Conservation (phyloP, 1,140 invertebrate species). For the Nebria ingens region DNA sequence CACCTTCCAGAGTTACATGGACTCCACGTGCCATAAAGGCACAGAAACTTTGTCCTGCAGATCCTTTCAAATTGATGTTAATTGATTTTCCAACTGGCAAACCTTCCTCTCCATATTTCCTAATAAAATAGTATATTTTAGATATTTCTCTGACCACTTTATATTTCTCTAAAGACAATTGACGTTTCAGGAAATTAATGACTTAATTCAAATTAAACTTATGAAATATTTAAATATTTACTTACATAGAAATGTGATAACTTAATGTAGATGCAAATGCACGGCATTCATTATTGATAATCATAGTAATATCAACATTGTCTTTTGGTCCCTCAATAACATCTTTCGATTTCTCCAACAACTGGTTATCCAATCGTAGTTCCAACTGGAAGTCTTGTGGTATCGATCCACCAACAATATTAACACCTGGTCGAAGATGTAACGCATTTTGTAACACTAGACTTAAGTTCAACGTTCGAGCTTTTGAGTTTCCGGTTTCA, state of each 20-base stretch:
- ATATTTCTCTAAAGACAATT: neutral
- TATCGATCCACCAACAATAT: conserved; percentile 83
- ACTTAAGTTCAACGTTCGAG: conserved; percentile 73
- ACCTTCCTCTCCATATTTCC: conserved; percentile 81
- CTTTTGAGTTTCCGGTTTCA: conserved; percentile 57
- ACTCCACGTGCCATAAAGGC: conserved; percentile 93
- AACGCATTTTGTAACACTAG: conserved; percentile 82
- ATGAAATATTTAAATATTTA: conserved; percentile 14
- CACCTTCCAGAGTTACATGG: conserved; percentile 85
- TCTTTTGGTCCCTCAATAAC: conserved; percentile 63
- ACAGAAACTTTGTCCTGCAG: conserved; percentile 98
- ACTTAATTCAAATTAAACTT: too few relatives aligned
- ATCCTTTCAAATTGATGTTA: conserved; percentile 78
- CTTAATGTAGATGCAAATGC: conserved; percentile 90
- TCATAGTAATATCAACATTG: conserved; percentile 62
- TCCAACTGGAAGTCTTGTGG: conserved; percentile 85
- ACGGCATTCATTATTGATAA: conserved; percentile 83
- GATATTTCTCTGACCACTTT: neutral
- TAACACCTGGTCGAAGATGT: conserved; percentile 77
- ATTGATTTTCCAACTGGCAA: conserved; percentile 74
- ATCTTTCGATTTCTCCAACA: conserved; percentile 64
- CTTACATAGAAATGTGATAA: conserved; percentile 86
- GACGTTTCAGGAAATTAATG: neutral
- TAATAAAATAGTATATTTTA: conserved; percentile 32
- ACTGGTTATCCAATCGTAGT: conserved; percentile 73